phyloP scores from a whole-genome alignment of 2,797 vertebrate genomes.

The Clarias laeviceps region DNA sequence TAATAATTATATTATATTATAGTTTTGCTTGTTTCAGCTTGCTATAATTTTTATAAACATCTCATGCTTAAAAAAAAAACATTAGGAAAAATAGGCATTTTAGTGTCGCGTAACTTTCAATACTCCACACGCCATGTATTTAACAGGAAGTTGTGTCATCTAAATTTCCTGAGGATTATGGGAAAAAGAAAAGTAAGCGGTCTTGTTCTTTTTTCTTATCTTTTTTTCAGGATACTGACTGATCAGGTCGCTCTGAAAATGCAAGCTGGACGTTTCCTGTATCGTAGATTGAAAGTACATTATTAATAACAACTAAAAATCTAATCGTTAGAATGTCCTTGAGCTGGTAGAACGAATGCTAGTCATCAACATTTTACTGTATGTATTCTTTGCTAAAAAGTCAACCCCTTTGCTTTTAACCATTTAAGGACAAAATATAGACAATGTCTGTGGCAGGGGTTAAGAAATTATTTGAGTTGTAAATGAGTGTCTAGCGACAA shows the following conservation, averaged over 20 bases:
- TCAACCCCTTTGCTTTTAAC: neutral
- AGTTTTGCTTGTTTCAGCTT: neutral
- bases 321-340: neutral
- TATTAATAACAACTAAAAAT: neutral
- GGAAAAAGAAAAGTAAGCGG: neutral
- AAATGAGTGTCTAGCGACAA: neutral
- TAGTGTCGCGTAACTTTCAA: neutral
- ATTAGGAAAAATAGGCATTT: neutral
- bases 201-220: neutral
- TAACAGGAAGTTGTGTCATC: neutral
- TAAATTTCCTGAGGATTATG: neutral
- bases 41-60: neutral
- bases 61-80: too few relatives aligned
- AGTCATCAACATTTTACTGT: neutral
- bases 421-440: neutral
- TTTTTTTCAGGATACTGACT: neutral
- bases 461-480: neutral
- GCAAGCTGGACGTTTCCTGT: neutral
- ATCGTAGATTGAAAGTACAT: neutral
- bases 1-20: too few relatives aligned
- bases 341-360: neutral
- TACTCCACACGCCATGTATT: neutral
- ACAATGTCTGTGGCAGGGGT: neutral
- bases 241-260: neutral
- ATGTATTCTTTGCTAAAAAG: neutral